phyloP scores from a whole-genome alignment of 1,140 invertebrate species.

The Diabrotica virgifera region DNA sequence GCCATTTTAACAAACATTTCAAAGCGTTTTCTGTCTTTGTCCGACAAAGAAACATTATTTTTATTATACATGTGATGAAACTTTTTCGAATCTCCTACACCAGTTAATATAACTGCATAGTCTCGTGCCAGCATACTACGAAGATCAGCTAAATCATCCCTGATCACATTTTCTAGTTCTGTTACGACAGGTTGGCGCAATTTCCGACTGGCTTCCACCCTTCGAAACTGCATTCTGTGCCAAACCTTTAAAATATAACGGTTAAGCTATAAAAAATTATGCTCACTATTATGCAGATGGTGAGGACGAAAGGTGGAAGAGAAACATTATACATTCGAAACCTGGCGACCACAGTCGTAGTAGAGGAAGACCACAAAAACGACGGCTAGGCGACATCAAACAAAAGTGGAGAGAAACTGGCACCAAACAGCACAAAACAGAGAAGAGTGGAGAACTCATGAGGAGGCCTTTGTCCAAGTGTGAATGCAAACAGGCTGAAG shows the following conservation, averaged over 20 bases:
- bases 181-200: constrained; percentile 57
- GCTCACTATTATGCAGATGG: too few relatives aligned
- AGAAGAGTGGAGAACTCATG: too few relatives aligned
- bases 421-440: too few relatives aligned
- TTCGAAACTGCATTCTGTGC: constrained; percentile 54
- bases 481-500: too few relatives aligned
- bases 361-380: too few relatives aligned
- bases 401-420: too few relatives aligned
- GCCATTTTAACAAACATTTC: constrained; percentile 58
- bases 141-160: constrained; percentile 57
- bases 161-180: constrained; percentile 51
- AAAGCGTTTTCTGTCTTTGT: constrained; percentile 59
- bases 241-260: constrained; percentile 46
- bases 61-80: constrained; percentile 59
- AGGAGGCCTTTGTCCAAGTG: too few relatives aligned
- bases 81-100: constrained; percentile 49
- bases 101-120: constrained; percentile 58
- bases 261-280: background rate
- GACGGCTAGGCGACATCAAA: too few relatives aligned
- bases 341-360: too few relatives aligned
- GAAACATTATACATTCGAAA: too few relatives aligned
- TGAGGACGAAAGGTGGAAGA: too few relatives aligned
- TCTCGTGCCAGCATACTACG: constrained; percentile 58
- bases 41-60: constrained; percentile 54
- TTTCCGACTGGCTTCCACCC: constrained; percentile 55